Conservation (phyloP, 2,888 invertebrate genomes). For the Helicoverpa assulta region DNA sequence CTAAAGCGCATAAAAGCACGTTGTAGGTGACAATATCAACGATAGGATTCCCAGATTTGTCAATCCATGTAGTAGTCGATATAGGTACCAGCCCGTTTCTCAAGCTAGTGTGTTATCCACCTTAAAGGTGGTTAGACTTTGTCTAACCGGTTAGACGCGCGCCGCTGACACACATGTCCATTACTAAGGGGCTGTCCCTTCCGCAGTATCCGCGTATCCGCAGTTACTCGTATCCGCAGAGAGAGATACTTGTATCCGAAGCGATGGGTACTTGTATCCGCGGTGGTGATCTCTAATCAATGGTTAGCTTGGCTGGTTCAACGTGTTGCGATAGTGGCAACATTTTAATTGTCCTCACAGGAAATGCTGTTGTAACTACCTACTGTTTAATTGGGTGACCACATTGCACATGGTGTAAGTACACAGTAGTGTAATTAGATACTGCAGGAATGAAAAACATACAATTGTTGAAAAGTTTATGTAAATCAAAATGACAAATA, state of each 20-base stretch:
- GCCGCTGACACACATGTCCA: conserved; percentile 68
- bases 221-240: conserved; percentile 45
- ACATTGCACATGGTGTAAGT: background rate
- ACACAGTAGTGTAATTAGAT: too few species aligned
- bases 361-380: background rate
- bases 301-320: conserved; percentile 28
- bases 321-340: conserved; percentile 22
- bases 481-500: too few species aligned
- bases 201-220: conserved; percentile 57
- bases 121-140: conserved; percentile 44
- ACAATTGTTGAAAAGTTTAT: too few species aligned
- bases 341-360: background rate
- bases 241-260: conserved; percentile 5
- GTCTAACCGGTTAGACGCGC: conserved; percentile 52
- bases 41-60: background rate
- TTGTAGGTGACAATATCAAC: too few species aligned
- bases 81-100: background rate
- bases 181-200: conserved; percentile 48
- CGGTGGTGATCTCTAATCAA: conserved; percentile 26
- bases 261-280: too few species aligned
- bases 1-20: too few species aligned
- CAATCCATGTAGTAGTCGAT: background rate
- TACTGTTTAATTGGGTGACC: background rate
- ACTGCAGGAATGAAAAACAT: too few species aligned
- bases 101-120: background rate